Percentiles rank a stretch among this genome's conserved stretches.
Conservation (phyloP, 2,797 vertebrate species). For the Chrosomus eos region DNA sequence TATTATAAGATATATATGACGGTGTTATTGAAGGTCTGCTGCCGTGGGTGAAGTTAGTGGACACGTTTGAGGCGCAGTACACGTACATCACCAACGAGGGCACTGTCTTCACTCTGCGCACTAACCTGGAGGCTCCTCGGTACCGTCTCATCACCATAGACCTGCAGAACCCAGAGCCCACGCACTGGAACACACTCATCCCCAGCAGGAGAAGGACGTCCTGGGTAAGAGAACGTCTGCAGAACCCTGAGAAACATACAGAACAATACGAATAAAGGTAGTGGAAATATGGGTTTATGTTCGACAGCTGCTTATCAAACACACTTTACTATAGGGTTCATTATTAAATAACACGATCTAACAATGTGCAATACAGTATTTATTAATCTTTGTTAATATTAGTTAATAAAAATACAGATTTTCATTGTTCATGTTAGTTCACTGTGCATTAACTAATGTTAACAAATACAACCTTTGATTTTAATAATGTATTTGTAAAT, state of each 20-base stretch:
- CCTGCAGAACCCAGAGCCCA: constrained; percentile 68
- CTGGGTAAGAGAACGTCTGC: constrained; percentile 70
- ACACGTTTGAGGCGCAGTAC: constrained; percentile 80
- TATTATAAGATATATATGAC: background rate
- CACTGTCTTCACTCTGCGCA: constrained; percentile 75
- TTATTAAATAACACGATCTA: too few species aligned
- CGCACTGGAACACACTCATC: constrained; percentile 76
- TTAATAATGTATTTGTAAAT: too few species aligned
- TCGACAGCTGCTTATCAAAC: too few species aligned
- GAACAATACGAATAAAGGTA: background rate
- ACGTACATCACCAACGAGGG: constrained; percentile 79
- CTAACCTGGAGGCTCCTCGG: constrained; percentile 77
- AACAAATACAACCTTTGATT: too few species aligned
- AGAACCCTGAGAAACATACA: accelerated
- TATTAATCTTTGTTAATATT: too few species aligned
- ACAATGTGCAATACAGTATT: too few species aligned
- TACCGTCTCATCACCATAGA: constrained; percentile 79
- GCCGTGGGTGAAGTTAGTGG: constrained; percentile 80
- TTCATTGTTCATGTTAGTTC: too few species aligned
- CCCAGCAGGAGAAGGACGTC: constrained; percentile 78
- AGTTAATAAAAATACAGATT: too few species aligned
- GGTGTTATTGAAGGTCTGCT: constrained; percentile 69
- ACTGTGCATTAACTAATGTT: too few species aligned
- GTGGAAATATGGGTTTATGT: background rate
- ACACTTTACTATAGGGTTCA: too few species aligned